phyloP scores from a whole-genome alignment of 2,888 invertebrate species.

The Pristionchus maxplancki region DNA sequence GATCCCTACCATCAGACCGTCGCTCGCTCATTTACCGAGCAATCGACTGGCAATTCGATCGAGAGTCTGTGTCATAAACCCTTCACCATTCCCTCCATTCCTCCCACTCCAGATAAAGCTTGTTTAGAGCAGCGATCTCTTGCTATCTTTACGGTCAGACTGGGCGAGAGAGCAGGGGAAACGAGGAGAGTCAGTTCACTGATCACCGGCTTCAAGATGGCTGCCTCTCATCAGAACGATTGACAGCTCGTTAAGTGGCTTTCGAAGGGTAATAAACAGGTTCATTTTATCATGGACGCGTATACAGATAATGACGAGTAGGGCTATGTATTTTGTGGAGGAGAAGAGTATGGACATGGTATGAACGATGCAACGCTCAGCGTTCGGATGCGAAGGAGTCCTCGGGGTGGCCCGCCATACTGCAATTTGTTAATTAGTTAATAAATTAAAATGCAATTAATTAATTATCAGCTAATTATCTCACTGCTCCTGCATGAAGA shows the following conservation, averaged over 20 bases:
- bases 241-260: background rate
- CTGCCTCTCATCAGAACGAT: slow-evolving; percentile 26
- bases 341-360: background rate
- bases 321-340: background rate
- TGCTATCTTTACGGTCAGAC: too few relatives aligned
- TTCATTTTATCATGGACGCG: slow-evolving; percentile 29
- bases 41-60: background rate
- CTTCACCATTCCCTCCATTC: background rate
- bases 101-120: slow-evolving; percentile 29
- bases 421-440: background rate
- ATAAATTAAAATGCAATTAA: background rate
- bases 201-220: too few relatives aligned
- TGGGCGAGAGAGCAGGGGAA: background rate
- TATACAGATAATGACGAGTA: slow-evolving; percentile 25
- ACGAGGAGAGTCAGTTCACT: too few relatives aligned
- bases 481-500: slow-evolving; percentile 48
- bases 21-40: background rate
- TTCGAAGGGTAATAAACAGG: background rate
- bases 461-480: background rate
- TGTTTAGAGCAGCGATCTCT: slow-evolving; percentile 24
- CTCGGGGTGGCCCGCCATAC: slow-evolving; percentile 50
- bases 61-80: slow-evolving; percentile 47
- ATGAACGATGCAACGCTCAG: background rate
- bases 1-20: background rate
- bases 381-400: slow-evolving; percentile 45